Evolutionary conservation across 1,140 invertebrate genomes (phyloP).

Genomic region (Globodera ellingtonae): DNA sequence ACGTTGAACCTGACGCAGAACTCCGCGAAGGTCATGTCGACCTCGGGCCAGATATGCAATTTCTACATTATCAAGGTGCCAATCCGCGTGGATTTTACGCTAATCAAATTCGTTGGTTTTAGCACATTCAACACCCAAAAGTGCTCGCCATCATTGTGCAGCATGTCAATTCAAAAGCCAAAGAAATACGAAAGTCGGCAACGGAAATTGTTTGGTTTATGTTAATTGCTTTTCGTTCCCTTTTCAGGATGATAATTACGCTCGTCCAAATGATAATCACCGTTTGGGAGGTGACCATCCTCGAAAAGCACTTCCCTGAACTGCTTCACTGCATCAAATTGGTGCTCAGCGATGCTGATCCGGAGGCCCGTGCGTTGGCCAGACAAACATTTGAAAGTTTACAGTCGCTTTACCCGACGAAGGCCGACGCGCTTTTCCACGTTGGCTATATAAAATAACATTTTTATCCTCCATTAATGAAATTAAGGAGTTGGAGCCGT

Average conservation of each 20-base stretch:
- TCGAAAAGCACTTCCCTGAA: slow-evolving; percentile 79
- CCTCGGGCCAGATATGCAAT: slow-evolving; percentile 82
- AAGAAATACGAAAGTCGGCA: slow-evolving; percentile 77
- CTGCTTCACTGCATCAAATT: slow-evolving; percentile 84
- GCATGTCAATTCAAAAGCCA: slow-evolving; percentile 81
- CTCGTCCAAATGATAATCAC: slow-evolving; percentile 81
- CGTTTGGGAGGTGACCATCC: slow-evolving; percentile 78
- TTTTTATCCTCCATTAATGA: neutral
- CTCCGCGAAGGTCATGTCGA: slow-evolving; percentile 91
- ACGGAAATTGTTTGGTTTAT: neutral
- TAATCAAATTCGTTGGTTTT: slow-evolving; percentile 11
- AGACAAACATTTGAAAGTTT: slow-evolving; percentile 82
- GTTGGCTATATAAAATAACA: slow-evolving; percentile 18
- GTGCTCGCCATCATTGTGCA: slow-evolving; percentile 83
- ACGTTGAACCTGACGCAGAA: slow-evolving; percentile 91
- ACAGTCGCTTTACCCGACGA: slow-evolving; percentile 83
- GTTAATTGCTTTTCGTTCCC: slow-evolving; percentile 3
- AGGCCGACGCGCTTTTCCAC: slow-evolving; percentile 81
- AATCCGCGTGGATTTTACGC: neutral
- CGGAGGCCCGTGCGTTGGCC: slow-evolving; percentile 75
- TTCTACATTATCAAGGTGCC: slow-evolving; percentile 80
- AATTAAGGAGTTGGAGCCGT: slow-evolving; percentile 74
- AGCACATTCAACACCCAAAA: slow-evolving; percentile 79
- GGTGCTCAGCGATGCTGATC: slow-evolving; percentile 87
- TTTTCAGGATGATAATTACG: slow-evolving; percentile 25